These are phyloP conservation scores for Asteroscopus sphinx DNA, from an alignment of 2,888 invertebrate genomes.

Conservation along the genomic window DNA sequence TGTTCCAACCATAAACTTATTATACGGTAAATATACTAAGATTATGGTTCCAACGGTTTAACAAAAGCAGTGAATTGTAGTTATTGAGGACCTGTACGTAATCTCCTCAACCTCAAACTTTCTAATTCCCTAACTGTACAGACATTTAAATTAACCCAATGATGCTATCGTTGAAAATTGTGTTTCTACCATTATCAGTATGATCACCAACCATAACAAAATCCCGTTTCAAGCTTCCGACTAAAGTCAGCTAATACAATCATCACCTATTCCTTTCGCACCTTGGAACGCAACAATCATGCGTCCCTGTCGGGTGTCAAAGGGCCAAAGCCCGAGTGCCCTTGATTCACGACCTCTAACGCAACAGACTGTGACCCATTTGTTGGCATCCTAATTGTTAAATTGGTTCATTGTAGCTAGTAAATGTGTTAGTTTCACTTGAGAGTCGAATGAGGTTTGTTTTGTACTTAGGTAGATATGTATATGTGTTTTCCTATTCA, in stretches of 20 bases:
- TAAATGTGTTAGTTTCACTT: conserved; percentile 27
- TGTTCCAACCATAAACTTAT: no score
- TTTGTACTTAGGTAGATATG: neutral
- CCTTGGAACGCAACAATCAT: conserved; percentile 37
- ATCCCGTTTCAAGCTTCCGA: conserved; percentile 21
- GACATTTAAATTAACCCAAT: neutral
- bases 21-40: no score
- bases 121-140: neutral
- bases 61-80: no score
- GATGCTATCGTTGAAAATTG: conserved; percentile 6
- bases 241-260: conserved; percentile 59
- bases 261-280: conserved; percentile 49
- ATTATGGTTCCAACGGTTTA: no score
- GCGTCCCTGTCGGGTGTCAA: conserved; percentile 52
- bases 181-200: neutral
- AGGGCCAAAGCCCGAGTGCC: conserved; percentile 73
- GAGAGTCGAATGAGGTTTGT: conserved; percentile 13
- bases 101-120: neutral
- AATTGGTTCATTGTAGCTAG: conserved; percentile 46
- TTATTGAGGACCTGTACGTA: no score
- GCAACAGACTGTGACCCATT: conserved; percentile 74
- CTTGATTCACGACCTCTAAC: conserved; percentile 69
- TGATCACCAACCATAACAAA: conserved; percentile 35
- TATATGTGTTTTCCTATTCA: neutral
- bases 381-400: conserved; percentile 58